These are phyloP conservation scores for Caenorhabditis imperialis DNA, from an alignment of 2,888 invertebrate genomes.

Conservation along the genomic window DNA sequence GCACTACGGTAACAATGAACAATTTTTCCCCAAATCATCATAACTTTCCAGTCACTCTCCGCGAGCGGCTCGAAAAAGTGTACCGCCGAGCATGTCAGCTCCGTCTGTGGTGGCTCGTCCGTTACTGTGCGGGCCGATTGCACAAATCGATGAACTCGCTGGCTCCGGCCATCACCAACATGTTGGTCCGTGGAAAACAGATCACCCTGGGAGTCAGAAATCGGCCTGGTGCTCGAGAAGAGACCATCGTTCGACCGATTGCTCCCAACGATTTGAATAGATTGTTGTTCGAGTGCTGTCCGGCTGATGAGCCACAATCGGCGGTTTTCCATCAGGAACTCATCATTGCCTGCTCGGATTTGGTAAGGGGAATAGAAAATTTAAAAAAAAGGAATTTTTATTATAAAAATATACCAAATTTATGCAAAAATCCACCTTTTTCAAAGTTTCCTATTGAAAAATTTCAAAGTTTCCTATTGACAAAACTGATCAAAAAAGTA, in stretches of 20 bases:
- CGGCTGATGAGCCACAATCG: slow-evolving; percentile 88
- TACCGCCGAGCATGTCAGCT: slow-evolving; percentile 79
- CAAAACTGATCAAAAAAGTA: too few relatives aligned
- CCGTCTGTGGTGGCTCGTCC: slow-evolving; percentile 82
- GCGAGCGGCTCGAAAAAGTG: slow-evolving; percentile 79
- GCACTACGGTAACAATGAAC: too few relatives aligned
- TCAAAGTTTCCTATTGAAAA: too few relatives aligned
- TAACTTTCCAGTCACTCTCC: slow-evolving; percentile 78
- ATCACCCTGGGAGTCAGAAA: slow-evolving; percentile 62
- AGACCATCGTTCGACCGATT: slow-evolving; percentile 97
- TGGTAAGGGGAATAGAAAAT: too few relatives aligned
- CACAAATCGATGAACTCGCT: slow-evolving; percentile 96
- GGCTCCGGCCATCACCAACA: slow-evolving; percentile 97
- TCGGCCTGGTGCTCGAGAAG: slow-evolving; percentile 84
- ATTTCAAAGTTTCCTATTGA: too few relatives aligned
- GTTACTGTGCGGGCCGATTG: slow-evolving; percentile 93
- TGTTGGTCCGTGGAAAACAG: slow-evolving; percentile 96
- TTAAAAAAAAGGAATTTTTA: too few relatives aligned
- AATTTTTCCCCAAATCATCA: too few relatives aligned
- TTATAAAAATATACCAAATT: too few relatives aligned
- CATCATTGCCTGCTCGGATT: slow-evolving; percentile 82
- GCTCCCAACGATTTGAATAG: slow-evolving; percentile 94
- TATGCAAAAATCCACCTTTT: too few relatives aligned
- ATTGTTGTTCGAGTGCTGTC: slow-evolving; percentile 88
- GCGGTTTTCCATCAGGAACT: slow-evolving; percentile 94